Evolutionary conservation across 2,113 vertebrate species (phyloP).

Genomic region (Euleptes europaea): DNA sequence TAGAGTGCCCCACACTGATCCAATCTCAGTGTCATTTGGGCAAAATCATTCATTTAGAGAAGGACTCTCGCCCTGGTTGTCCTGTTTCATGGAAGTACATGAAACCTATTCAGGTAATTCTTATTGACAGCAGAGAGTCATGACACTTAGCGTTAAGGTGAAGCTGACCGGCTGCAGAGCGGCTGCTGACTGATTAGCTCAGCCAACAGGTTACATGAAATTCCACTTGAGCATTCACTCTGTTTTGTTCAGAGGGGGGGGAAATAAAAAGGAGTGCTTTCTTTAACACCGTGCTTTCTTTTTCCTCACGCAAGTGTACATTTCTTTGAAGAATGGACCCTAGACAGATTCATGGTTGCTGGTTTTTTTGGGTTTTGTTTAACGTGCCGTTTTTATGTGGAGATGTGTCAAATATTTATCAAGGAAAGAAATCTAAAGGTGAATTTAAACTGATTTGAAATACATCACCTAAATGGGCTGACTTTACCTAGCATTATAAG

Average conservation of each 20-base stretch:
- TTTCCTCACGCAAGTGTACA: constrained; percentile 10
- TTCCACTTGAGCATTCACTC: constrained; percentile 48
- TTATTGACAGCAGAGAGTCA: constrained; percentile 64
- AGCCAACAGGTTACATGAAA: constrained; percentile 43
- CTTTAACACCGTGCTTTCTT: constrained; percentile 21
- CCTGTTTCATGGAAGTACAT: constrained; percentile 20
- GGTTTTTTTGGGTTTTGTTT: constrained; percentile 5
- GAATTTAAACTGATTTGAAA: constrained; percentile 45
- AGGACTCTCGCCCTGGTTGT: constrained; percentile 25
- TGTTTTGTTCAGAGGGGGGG: constrained; percentile 10
- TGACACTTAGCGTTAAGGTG: constrained; percentile 51
- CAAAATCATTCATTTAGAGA: constrained; percentile 38
- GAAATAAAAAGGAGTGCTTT: constrained; percentile 2
- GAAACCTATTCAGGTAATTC: constrained; percentile 58
- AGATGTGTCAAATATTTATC: constrained; percentile 37
- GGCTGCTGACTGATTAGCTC: constrained; percentile 61
- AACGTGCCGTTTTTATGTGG: constrained; percentile 40
- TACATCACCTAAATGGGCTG: constrained; percentile 40
- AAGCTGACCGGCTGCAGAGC: constrained; percentile 61
- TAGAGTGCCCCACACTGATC: constrained; percentile 22
- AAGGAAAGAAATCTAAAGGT: constrained; percentile 34
- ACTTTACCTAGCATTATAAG: constrained; percentile 26
- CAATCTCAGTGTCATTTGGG: constrained; percentile 30
- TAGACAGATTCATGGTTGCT: neutral
- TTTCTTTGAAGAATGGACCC: constrained; percentile 35